Percentiles rank a stretch among this genome's conserved stretches.
Evolutionary conservation across 2,113 vertebrate genomes (phyloP).

Genomic region (Pleuronectes platessa): DNA sequence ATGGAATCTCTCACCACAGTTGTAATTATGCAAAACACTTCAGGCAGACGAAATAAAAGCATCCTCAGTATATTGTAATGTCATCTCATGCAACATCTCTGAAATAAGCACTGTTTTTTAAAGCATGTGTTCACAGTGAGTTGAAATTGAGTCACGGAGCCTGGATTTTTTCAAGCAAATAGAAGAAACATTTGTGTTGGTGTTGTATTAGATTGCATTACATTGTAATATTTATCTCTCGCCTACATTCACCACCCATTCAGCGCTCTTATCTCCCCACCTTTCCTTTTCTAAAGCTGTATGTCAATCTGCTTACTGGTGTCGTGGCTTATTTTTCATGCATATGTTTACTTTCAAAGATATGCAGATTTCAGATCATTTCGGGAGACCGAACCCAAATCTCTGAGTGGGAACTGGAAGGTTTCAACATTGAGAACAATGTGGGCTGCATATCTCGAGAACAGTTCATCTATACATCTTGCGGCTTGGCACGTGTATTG

Average conservation of each 20-base stretch:
- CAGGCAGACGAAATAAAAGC: conserved; percentile 17
- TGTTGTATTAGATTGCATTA: conserved; percentile 27
- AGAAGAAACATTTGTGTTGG: conserved; percentile 6
- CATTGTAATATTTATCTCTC: conserved; percentile 24
- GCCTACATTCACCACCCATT: conserved; percentile 25
- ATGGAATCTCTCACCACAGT: conserved; percentile 3
- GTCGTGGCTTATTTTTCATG: background rate
- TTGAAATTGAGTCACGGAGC: conserved; percentile 32
- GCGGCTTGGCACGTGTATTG: background rate
- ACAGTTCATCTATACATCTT: background rate
- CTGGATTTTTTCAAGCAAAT: conserved; percentile 12
- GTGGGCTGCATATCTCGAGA: background rate
- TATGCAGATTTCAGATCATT: conserved; percentile 10
- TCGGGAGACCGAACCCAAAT: conserved; percentile 9
- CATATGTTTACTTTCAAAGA: background rate
- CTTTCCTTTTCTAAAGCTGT: background rate
- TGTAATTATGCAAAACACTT: conserved; percentile 11
- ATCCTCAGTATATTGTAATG: conserved; percentile 11
- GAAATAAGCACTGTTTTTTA: conserved; percentile 5
- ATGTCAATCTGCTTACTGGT: conserved; percentile 6
- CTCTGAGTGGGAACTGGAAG: background rate
- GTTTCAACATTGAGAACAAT: background rate
- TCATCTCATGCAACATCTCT: conserved; percentile 21
- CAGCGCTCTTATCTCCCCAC: conserved; percentile 5
- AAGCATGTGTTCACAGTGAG: conserved; percentile 1